Evolutionary conservation across 2,888 invertebrate species (phyloP), one percentile per base, ranked within the genome.

Genomic region (Anthrax anthrax): DNA sequence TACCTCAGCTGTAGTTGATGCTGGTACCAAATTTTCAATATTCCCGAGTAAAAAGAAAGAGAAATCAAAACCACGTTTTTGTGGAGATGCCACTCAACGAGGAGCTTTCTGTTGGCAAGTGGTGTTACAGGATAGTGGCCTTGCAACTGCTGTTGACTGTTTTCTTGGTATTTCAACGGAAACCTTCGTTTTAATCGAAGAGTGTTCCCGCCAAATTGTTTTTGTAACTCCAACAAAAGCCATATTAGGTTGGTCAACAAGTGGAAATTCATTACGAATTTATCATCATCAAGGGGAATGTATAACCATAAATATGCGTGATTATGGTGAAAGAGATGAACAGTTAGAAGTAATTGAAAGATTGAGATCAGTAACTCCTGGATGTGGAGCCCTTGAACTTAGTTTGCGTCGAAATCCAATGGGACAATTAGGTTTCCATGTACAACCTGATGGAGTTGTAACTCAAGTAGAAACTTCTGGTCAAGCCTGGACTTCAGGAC

Each of bases 211-310:
- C 40, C 86, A 89, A 61, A 81, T 88, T 38, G 80, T 94, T 29
- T 85, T 92, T 56, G 88, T 87, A 12, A 76, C 88, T 17, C 89
- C 94, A 0, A 87, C 87, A 55, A 78, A 78, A 54, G 79, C 84
- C 12, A 76, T 96, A 47, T 74, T 95, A 37, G 74, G 74, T 0
- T 73, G 69, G 74, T 72, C 67, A 55, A 71, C 69, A 5, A 70
- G 67, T 65, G 74, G 60, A 58, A 73, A 54, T 70, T 84, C 84
- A 55, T 67, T 88, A 49, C 75, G 87, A 50, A 70, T 92, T 49
- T 95, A 88, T 70, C 89, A 91, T 70, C 92, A 94, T 67, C 88
- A 90, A 66, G 92, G 95, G 3, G 95, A 95, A 70, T 89, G 90
- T 64, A 78, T 92, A 55, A 82, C 86, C 6, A 72, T 91, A 51